Evolutionary conservation across 2,113 vertebrate genomes (phyloP), one percentile per base, ranked within the genome.

Genomic region (Apteryx owenii): DNA sequence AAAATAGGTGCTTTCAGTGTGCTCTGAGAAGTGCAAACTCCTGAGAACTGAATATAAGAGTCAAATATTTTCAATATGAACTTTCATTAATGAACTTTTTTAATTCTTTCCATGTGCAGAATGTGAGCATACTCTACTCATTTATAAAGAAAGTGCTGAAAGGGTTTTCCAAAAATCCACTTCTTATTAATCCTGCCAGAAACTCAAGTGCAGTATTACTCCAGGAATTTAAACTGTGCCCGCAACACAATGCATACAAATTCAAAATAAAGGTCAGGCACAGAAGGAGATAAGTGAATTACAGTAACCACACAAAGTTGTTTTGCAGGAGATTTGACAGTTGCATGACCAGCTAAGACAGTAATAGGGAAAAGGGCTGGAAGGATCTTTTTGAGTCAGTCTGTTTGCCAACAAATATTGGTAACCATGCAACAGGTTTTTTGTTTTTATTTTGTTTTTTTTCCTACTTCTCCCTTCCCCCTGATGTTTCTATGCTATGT

Each of bases 161-260:
- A 95, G 88, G 69, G 36, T 80, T 94, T 96, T 96, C 79, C 28
- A 91, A 71, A 97, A 96, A 85, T 89, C 72, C 18, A 82, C 89
- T 97, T 97, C 80, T 72, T 28, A 40, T 94, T 96, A 81, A 95
- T 56, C 79, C 81, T 97, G 90, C 76, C 81, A 94, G 94, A 68
- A 78, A 58, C 80, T 60, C 78, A 17, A 93, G 62, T 50, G 72
- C 23, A 58, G 31, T 60, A 56, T 80, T 95, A 96, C 87, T 95
- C 28, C 38, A 68, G 84, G 69, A 72, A 6, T 83, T 91, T 53
- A 94, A 96, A 94, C 33, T 80, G 56, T 91, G 25, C 83, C 86
- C 86, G 73, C 81, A 71, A 5, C 0, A 29, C 65, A 81, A 33
- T 95, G 70, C 83, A 31, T 89, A 88, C 38, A 71, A 80, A 64